phyloP scores from a whole-genome alignment of 2,888 invertebrate species.

The Metopia argyrocephala region DNA sequence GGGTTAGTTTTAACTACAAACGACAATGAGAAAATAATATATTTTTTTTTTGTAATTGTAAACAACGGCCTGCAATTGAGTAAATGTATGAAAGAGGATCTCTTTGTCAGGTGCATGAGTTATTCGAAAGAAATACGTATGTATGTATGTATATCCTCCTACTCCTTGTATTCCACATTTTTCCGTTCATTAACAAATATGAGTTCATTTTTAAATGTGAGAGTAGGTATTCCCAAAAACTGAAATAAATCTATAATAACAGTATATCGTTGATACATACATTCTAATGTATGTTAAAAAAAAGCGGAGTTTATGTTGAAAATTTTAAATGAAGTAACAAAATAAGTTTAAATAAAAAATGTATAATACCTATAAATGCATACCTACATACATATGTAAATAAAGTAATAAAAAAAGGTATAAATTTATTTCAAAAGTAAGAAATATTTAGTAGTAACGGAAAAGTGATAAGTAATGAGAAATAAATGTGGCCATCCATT shows the following conservation, averaged over 20 bases:
- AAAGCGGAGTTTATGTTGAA: conserved; percentile 10
- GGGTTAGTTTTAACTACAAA: not conserved
- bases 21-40: not conserved
- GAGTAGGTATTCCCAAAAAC: not conserved
- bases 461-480: no score
- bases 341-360: no score
- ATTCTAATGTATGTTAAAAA: not conserved
- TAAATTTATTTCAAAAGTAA: no score
- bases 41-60: no score
- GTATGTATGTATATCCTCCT: conserved; percentile 4
- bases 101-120: conserved; percentile 37
- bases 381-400: no score
- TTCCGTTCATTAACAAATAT: not conserved
- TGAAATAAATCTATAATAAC: not conserved
- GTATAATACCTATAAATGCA: no score
- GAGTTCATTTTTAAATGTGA: conserved; percentile 12
- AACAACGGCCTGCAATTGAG: no score
- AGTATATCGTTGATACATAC: not conserved
- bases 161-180: not conserved
- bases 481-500: no score
- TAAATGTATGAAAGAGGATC: conserved; percentile 8
- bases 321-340: not conserved
- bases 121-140: no score
- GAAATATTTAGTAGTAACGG: no score
- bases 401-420: no score